These are phyloP conservation scores for Odontomyia ornata DNA, from an alignment of 2,888 invertebrate species.

Conservation along the genomic window DNA sequence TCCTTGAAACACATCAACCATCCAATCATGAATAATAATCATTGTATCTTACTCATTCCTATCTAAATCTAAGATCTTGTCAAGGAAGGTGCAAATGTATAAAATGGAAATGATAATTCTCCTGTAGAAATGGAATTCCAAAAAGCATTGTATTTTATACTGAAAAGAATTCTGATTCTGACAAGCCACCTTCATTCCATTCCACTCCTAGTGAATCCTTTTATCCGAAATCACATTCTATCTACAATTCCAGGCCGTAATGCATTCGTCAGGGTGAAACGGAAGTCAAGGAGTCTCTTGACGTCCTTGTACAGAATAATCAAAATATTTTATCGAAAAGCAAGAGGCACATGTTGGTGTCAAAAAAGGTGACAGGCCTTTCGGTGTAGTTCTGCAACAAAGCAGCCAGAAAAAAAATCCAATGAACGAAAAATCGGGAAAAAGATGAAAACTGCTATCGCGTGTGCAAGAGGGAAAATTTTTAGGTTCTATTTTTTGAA, in stretches of 20 bases:
- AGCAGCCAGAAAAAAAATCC: too few relatives aligned
- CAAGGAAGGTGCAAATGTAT: too few relatives aligned
- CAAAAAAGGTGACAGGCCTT: conserved; percentile 1
- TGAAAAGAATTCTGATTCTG: neutral
- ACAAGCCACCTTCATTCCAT: neutral
- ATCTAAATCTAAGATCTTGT: too few relatives aligned
- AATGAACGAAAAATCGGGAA: neutral
- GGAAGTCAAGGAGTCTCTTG: neutral
- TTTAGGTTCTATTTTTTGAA: neutral
- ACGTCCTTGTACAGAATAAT: neutral
- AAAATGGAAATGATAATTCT: too few relatives aligned
- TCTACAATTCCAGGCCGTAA: neutral
- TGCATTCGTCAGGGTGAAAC: neutral
- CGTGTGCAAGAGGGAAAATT: neutral
- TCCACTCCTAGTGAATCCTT: neutral
- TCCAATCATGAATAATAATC: too few relatives aligned
- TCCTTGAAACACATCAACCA: too few relatives aligned
- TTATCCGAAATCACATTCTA: neutral
- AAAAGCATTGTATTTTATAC: neutral
- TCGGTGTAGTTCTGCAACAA: neutral
- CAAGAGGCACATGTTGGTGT: neutral
- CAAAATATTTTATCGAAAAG: neutral
- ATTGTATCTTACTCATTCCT: too few relatives aligned
- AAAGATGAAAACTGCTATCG: neutral
- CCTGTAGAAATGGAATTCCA: too few relatives aligned